Conservation (phyloP, 2,797 vertebrate genomes). For the Trachops cirrhosus region DNA sequence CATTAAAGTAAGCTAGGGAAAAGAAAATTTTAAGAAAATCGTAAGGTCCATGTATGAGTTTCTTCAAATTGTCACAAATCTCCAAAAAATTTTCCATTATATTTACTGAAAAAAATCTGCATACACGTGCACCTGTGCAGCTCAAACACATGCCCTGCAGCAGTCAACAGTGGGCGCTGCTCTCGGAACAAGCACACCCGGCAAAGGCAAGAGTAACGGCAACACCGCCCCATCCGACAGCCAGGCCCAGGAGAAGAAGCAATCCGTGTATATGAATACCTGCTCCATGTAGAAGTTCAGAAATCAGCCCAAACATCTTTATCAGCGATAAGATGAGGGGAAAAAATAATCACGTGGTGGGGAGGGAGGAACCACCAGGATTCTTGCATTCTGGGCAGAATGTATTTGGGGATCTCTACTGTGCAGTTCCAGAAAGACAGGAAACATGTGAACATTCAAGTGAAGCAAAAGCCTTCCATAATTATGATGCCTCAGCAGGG, state of each 20-base stretch:
- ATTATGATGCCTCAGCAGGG: constrained; percentile 94
- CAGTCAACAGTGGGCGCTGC: not conserved
- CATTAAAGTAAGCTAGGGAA: not conserved
- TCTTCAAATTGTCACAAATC: not conserved
- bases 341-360: accelerated
- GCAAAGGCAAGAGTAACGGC: constrained; percentile 95
- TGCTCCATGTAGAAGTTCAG: constrained; percentile 98
- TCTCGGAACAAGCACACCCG: constrained; percentile 95
- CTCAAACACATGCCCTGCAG: not conserved
- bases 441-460: constrained; percentile 92
- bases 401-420: constrained; percentile 92
- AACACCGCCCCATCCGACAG: constrained; percentile 93
- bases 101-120: not conserved
- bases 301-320: constrained; percentile 98
- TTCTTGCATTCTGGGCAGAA: constrained; percentile 36
- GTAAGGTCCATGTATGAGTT: not conserved
- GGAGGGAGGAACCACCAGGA: not conserved
- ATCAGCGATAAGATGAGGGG: constrained; percentile 88
- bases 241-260: constrained; percentile 96
- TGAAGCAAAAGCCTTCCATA: constrained; percentile 92
- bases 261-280: constrained; percentile 97
- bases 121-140: not conserved
- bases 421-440: constrained; percentile 89
- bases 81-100: not conserved
- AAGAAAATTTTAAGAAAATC: not conserved